Conservation (phyloP, 2,113 vertebrate species). For the Acrocephalus arundinaceus region DNA sequence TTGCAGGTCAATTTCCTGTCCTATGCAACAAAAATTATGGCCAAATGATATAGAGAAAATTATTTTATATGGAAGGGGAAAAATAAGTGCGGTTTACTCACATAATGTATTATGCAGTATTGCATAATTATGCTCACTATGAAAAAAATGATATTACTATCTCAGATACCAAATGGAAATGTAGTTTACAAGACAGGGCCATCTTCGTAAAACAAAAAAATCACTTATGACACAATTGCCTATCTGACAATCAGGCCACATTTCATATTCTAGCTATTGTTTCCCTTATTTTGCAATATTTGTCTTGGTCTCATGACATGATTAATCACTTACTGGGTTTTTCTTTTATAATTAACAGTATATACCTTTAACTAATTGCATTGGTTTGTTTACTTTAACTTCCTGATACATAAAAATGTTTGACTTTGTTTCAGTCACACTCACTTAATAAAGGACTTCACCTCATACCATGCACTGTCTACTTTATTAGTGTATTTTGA, state of each 20-base stretch:
- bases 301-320: neutral
- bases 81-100: neutral
- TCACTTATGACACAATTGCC: neutral
- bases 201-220: conserved; percentile 9
- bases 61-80: neutral
- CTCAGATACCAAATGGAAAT: neutral
- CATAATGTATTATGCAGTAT: neutral
- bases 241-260: neutral
- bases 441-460: neutral
- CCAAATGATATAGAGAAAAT: neutral
- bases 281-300: neutral
- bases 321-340: neutral
- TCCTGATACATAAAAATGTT: neutral
- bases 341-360: conserved; percentile 2
- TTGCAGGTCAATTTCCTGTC: neutral
- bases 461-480: neutral
- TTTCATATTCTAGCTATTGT: neutral
- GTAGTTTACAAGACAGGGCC: neutral
- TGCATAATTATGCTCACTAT: neutral
- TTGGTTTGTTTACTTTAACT: neutral
- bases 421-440: neutral
- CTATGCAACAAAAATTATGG: neutral
- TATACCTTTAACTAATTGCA: neutral
- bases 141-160: neutral
- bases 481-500: neutral